Conservation (phyloP, 2,888 invertebrate species). For the Pristionchus mayeri region DNA sequence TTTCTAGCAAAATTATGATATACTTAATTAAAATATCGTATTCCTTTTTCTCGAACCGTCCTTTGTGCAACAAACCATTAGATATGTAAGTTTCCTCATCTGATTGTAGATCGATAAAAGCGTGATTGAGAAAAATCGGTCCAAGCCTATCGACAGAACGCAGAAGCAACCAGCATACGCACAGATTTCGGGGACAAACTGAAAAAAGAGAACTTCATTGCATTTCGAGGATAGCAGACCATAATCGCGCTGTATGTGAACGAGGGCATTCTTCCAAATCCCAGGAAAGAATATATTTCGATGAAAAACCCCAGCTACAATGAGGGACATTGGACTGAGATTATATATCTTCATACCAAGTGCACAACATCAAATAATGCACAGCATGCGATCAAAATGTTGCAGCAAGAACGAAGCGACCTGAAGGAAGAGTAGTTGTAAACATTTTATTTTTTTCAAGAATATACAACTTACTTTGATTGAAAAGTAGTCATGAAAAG, state of each 20-base stretch:
- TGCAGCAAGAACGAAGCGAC: neutral
- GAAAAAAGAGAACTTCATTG: neutral
- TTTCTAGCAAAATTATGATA: too few species aligned
- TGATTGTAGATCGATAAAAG: neutral
- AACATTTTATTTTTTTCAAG: too few species aligned
- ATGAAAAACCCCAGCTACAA: neutral
- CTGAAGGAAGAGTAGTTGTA: too few species aligned
- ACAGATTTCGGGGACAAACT: neutral
- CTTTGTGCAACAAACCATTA: too few species aligned
- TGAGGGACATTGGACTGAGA: neutral
- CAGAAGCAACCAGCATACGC: neutral
- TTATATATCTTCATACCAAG: neutral
- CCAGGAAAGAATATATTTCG: neutral
- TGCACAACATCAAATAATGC: neutral
- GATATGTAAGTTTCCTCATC: neutral
- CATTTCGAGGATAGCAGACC: neutral
- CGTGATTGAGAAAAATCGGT: neutral
- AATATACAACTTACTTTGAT: too few species aligned
- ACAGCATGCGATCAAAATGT: neutral
- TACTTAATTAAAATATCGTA: too few species aligned
- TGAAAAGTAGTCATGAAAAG: too few species aligned
- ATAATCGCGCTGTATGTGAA: neutral
- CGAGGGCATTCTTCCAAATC: neutral
- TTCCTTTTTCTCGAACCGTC: too few species aligned
- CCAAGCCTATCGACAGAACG: neutral